These are phyloP conservation scores for Tragelaphus buxtoni DNA, from an alignment of 2,113 vertebrate genomes.

Conservation along the genomic window DNA sequence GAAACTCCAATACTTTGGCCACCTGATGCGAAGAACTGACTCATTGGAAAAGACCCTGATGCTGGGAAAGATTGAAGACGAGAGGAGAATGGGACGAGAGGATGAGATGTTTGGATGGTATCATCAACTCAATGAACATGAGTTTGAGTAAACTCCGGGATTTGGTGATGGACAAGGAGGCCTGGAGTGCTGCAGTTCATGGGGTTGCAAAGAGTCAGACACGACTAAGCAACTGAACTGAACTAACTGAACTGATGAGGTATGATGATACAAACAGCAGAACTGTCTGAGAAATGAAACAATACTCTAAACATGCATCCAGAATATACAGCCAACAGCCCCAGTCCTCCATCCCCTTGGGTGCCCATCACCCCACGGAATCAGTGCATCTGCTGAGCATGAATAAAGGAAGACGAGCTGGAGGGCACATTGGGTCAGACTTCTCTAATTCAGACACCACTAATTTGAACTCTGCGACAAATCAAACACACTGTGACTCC, in stretches of 20 bases:
- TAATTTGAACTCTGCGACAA: neutral
- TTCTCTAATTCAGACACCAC: conserved; percentile 8
- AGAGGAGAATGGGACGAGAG: neutral
- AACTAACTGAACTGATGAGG: neutral
- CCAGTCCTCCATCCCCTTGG: neutral
- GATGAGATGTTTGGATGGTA: neutral
- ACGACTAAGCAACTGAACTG: rapidly evolving
- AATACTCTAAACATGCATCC: neutral
- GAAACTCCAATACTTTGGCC: neutral
- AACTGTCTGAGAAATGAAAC: neutral
- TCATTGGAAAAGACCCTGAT: neutral
- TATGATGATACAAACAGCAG: neutral
- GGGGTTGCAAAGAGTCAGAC: neutral
- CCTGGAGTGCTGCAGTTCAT: neutral
- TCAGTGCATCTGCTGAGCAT: neutral
- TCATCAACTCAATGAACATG: neutral
- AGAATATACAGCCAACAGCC: neutral
- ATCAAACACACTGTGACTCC: neutral
- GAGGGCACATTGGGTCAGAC: neutral
- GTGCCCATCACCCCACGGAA: neutral
- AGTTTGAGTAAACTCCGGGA: neutral
- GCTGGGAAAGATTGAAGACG: neutral
- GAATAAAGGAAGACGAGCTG: neutral
- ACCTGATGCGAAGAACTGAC: neutral
- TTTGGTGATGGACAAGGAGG: neutral